A percentile compares a stretch with the other conserved stretches of the same genome.
phyloP scores from a whole-genome alignment of 1,140 invertebrate species.

The Centruroides sculpturatus region DNA sequence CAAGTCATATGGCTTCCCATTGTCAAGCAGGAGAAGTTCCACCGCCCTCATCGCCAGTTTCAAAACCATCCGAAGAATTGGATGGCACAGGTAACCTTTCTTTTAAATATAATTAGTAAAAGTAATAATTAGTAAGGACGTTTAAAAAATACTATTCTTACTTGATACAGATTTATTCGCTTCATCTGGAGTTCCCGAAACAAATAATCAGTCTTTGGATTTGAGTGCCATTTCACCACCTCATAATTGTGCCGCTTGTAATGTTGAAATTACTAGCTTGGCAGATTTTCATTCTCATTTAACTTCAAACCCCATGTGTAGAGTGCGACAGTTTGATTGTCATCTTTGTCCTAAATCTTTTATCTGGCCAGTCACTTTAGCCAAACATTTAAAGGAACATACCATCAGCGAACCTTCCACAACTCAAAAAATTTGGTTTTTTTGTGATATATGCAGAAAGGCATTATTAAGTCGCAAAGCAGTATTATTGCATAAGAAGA shows the following conservation, averaged over 20 bases:
- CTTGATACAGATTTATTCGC: too few species aligned
- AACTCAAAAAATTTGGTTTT: slow-evolving; percentile 7
- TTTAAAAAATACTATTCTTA: too few species aligned
- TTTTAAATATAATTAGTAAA: too few species aligned
- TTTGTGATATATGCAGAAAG: slow-evolving; percentile 12
- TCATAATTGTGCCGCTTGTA: slow-evolving; percentile 1
- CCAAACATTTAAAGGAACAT: slow-evolving; percentile 10
- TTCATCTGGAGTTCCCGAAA: too few species aligned
- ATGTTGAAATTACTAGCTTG: slow-evolving; percentile 3
- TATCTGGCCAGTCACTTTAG: slow-evolving; percentile 12
- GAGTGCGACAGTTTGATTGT: slow-evolving; percentile 9
- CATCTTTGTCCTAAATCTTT: slow-evolving; percentile 10
- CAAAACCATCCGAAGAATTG: neutral
- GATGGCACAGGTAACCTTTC: neutral
- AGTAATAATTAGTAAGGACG: too few species aligned
- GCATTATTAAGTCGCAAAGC: slow-evolving; percentile 10
- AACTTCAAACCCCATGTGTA: slow-evolving; percentile 4
- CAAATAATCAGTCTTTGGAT: too few species aligned
- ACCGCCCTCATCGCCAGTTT: neutral
- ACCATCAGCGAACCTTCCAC: slow-evolving; percentile 2
- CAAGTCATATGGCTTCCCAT: slow-evolving; percentile 5
- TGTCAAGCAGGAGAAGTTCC: neutral
- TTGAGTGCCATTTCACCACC: neutral
- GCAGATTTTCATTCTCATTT: slow-evolving; percentile 12
- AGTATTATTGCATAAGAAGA: slow-evolving; percentile 6